A percentile compares a stretch with the other conserved stretches of the same genome.
Evolutionary conservation across 2,797 vertebrate species (phyloP).

Genomic region (Argyrosomus regius): DNA sequence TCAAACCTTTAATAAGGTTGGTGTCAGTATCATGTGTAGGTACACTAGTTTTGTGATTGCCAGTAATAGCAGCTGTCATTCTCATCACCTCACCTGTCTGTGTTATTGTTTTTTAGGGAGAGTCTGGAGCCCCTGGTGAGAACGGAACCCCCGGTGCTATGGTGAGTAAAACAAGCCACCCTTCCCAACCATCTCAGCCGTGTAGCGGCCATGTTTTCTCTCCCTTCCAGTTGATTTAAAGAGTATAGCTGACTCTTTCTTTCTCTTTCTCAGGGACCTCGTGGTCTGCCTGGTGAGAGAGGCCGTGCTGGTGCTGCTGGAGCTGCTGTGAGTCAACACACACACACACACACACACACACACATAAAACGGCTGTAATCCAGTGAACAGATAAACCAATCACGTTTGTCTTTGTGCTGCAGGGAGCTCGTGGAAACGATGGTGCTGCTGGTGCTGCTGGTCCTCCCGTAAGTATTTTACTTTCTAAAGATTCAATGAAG

Average conservation of each 20-base stretch:
- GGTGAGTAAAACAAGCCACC: conserved; percentile 82
- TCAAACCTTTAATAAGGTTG: not conserved
- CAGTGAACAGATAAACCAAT: not conserved
- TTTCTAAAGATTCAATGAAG: not conserved
- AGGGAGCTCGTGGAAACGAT: conserved; percentile 98
- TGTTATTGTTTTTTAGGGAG: conserved; percentile 86
- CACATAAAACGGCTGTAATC: not conserved
- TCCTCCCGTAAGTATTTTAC: conserved; percentile 90
- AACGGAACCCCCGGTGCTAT: conserved; percentile 97
- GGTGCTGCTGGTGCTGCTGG: conserved; percentile 94
- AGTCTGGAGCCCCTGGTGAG: conserved; percentile 93
- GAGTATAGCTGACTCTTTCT: not conserved
- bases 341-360: conserved; percentile 1
- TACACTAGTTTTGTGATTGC: not conserved
- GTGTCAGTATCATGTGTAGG: not conserved
- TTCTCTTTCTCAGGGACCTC: conserved; percentile 88
- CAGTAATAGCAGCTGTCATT: not conserved
- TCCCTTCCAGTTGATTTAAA: not conserved
- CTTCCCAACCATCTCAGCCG: not conserved
- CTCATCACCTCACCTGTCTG: conserved; percentile 6
- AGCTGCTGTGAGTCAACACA: conserved; percentile 91
- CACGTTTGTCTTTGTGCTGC: conserved; percentile 46
- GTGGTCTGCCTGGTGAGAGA: conserved; percentile 97
- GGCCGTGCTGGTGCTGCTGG: conserved; percentile 92
- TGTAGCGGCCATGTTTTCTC: not conserved